These are phyloP conservation scores for Mormyrus proboscirostris DNA, from an alignment of 2,797 vertebrate species.

Conservation along the genomic window DNA sequence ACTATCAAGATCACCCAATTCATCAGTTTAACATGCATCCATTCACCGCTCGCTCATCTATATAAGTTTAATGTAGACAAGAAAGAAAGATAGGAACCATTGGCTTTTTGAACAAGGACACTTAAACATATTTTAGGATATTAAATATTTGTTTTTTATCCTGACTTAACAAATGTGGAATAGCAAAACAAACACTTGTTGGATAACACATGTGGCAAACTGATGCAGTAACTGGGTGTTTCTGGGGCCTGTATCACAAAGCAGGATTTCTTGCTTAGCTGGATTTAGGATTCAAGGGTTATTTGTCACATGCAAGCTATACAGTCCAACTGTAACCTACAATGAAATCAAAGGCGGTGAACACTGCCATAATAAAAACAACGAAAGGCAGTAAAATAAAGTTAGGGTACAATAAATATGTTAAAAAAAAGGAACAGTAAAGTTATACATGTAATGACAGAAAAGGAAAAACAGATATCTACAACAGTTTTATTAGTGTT, in stretches of 20 bases:
- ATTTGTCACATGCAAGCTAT: background rate
- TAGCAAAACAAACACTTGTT: background rate
- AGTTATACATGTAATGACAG: background rate
- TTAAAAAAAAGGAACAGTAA: background rate
- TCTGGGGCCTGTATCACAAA: background rate
- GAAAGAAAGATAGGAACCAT: background rate
- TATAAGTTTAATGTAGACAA: background rate
- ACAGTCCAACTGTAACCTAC: background rate
- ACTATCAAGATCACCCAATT: background rate
- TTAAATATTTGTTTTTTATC: background rate
- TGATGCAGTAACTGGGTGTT: background rate
- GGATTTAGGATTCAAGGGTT: background rate
- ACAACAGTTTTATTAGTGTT: background rate
- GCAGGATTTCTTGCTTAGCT: background rate
- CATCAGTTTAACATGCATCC: background rate
- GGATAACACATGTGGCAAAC: background rate
- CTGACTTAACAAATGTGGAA: background rate
- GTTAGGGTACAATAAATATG: background rate
- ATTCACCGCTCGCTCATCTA: background rate
- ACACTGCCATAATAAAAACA: background rate
- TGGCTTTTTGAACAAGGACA: background rate
- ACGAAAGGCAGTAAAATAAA: background rate
- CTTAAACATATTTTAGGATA: background rate
- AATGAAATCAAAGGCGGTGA: background rate
- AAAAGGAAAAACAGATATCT: background rate